These are phyloP conservation scores for mouse (Mus musculus) DNA, from an alignment of 2,113 vertebrate genomes.

Conservation along the genomic window GRCm39 chr6:139712001-139712500, in stretches of 20 bases:
- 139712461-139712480: slow-evolving; percentile 28
- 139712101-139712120: background rate
- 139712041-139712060: slow-evolving; percentile 7
- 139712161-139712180: background rate
- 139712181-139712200: background rate
- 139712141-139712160: background rate
- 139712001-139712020: background rate
- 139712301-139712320: background rate
- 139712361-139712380: background rate
- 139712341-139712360: background rate
- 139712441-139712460: background rate
- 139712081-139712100: background rate
- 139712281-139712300: background rate
- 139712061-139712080: background rate
- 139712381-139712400: background rate
- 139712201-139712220: background rate
- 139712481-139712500: slow-evolving; percentile 61
- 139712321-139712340: background rate
- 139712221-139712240: background rate
- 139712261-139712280: background rate
- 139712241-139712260: background rate
- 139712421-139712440: background rate
- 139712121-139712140: background rate
- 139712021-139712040: background rate
- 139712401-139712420: background rate